These are phyloP conservation scores for Semnornis frantzii DNA, from an alignment of 2,113 vertebrate genomes.

Conservation along the genomic window DNA sequence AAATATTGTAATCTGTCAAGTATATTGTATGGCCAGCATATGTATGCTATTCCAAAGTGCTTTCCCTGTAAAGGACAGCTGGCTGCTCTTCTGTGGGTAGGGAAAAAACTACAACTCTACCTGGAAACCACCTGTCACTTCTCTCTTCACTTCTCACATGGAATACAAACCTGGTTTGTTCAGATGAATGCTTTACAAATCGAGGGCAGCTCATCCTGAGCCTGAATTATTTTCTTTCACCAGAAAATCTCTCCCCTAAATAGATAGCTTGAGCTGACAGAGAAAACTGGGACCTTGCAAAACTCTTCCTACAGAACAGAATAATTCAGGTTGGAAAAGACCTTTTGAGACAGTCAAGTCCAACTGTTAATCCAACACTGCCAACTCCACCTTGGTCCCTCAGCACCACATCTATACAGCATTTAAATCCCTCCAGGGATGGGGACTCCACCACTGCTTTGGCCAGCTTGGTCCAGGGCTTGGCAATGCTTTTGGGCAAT, in stretches of 20 bases:
- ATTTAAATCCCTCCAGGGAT: no score
- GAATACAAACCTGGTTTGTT: slow-evolving; percentile 15
- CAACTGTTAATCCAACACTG: no score
- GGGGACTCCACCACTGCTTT: no score
- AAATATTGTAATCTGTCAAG: background rate
- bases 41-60: slow-evolving; percentile 1
- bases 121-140: background rate
- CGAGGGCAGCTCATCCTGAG: background rate
- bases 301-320: background rate
- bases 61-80: slow-evolving; percentile 51
- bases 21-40: background rate
- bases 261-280: background rate
- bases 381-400: no score
- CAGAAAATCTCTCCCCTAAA: background rate
- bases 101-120: background rate
- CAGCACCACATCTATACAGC: no score
- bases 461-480: no score
- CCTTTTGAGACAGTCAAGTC: no score
- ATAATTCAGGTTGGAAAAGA: background rate
- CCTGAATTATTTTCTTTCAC: background rate
- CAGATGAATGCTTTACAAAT: background rate
- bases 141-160: slow-evolving; percentile 31
- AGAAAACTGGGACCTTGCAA: background rate
- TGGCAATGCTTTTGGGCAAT: no score
- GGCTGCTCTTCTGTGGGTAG: background rate